Conservation (phyloP, 1,140 invertebrate genomes). For the Lepidurus arcticus region DNA sequence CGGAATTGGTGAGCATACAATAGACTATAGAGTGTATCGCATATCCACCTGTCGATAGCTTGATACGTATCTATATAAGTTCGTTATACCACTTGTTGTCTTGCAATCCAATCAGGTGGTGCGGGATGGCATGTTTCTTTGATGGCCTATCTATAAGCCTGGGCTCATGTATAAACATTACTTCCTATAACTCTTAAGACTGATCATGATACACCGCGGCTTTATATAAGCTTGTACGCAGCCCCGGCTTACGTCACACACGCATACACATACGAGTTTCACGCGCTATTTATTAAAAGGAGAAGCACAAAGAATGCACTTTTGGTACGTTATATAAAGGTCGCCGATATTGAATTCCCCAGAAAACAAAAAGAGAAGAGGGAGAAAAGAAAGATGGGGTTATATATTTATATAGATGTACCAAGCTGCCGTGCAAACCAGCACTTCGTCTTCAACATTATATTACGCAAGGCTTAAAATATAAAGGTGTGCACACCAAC, state of each 20-base stretch:
- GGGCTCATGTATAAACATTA: constrained; percentile 16
- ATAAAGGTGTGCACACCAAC: not conserved
- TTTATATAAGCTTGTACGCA: not conserved
- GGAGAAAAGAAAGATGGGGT: not conserved
- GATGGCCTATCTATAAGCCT: constrained; percentile 2
- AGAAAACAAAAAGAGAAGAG: not conserved
- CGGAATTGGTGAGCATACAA: not conserved
- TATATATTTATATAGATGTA: not conserved
- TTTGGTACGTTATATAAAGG: no score
- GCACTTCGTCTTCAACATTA: constrained; percentile 10
- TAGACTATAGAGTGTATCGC: not conserved
- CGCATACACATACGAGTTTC: not conserved
- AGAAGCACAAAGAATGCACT: not conserved
- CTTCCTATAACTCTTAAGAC: constrained; percentile 6
- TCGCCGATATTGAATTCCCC: not conserved
- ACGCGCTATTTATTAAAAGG: not conserved
- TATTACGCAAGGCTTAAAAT: constrained; percentile 4
- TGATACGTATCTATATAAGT: not conserved
- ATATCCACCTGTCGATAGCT: not conserved
- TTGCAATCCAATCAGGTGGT: not conserved
- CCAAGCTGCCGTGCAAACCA: not conserved
- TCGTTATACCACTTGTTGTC: constrained; percentile 1
- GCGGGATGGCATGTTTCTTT: not conserved
- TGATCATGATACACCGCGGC: constrained; percentile 6
- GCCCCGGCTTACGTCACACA: not conserved